Percentiles rank a stretch among this genome's conserved stretches.
Conservation (phyloP, 2,888 invertebrate genomes). For the Spicauda simplicius region DNA sequence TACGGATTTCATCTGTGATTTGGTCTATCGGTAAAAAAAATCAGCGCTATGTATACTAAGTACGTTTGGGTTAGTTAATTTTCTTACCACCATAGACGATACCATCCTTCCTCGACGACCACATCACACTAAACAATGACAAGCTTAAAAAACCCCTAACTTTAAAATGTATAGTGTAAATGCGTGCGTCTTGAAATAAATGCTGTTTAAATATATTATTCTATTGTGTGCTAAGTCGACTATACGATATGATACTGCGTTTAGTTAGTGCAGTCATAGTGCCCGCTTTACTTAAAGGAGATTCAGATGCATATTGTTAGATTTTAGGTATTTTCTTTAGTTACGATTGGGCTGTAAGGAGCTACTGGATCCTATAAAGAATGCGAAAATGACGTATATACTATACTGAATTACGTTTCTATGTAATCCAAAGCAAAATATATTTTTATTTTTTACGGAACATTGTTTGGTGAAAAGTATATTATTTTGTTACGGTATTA, state of each 20-base stretch:
- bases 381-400: conserved; percentile 7
- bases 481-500: too few species aligned
- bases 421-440: not conserved
- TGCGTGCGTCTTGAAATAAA: conserved; percentile 19
- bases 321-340: conserved; percentile 5
- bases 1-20: too few species aligned
- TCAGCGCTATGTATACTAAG: too few species aligned
- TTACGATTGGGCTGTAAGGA: not conserved
- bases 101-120: not conserved
- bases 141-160: not conserved
- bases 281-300: conserved; percentile 26
- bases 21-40: too few species aligned
- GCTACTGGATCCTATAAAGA: not conserved
- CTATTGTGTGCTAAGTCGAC: conserved; percentile 19
- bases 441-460: too few species aligned
- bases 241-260: conserved; percentile 6
- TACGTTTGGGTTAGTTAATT: too few species aligned
- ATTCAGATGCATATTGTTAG: conserved; percentile 9
- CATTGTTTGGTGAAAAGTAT: too few species aligned
- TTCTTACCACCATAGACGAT: too few species aligned
- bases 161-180: conserved; percentile 22
- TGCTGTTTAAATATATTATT: conserved; percentile 15
- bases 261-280: not conserved
- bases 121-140: not conserved
- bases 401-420: too few species aligned